Evolutionary conservation across 2,888 invertebrate genomes (phyloP).

Genomic region (Pharmacophagus antenor): DNA sequence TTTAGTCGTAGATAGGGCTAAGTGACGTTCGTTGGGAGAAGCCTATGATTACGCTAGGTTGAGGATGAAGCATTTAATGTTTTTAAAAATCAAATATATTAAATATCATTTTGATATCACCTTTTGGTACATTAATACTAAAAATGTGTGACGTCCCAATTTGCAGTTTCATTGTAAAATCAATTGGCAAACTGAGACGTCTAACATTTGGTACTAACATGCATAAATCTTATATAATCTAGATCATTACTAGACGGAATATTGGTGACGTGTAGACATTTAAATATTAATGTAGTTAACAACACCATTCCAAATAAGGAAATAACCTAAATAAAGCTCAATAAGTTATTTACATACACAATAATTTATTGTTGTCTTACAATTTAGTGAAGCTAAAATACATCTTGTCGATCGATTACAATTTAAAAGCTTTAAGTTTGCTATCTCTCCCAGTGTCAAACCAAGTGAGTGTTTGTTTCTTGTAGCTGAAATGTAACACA

Average conservation of each 20-base stretch:
- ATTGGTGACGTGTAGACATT: neutral
- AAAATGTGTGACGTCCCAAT: too few relatives aligned
- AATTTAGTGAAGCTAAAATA: constrained; percentile 81
- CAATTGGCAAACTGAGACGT: too few relatives aligned
- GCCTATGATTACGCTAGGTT: too few relatives aligned
- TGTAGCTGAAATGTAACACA: constrained; percentile 68
- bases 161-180: too few relatives aligned
- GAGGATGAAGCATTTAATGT: too few relatives aligned
- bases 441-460: constrained; percentile 69
- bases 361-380: constrained; percentile 81
- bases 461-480: constrained; percentile 68
- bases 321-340: constrained; percentile 76
- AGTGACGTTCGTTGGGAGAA: too few relatives aligned
- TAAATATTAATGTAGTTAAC: constrained; percentile 34
- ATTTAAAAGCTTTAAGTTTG: constrained; percentile 73
- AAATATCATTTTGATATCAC: too few relatives aligned
- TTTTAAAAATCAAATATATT: too few relatives aligned
- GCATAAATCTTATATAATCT: too few relatives aligned
- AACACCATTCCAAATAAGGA: constrained; percentile 54
- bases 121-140: too few relatives aligned
- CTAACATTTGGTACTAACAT: neutral
- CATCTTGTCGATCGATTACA: constrained; percentile 78
- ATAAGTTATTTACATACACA: constrained; percentile 79
- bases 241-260: too few relatives aligned
- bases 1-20: too few relatives aligned